A percentile compares a stretch with the other conserved stretches of the same genome.
These are phyloP conservation scores for Picathartes gymnocephalus DNA, from an alignment of 2,113 vertebrate genomes.

Conservation along the genomic window DNA sequence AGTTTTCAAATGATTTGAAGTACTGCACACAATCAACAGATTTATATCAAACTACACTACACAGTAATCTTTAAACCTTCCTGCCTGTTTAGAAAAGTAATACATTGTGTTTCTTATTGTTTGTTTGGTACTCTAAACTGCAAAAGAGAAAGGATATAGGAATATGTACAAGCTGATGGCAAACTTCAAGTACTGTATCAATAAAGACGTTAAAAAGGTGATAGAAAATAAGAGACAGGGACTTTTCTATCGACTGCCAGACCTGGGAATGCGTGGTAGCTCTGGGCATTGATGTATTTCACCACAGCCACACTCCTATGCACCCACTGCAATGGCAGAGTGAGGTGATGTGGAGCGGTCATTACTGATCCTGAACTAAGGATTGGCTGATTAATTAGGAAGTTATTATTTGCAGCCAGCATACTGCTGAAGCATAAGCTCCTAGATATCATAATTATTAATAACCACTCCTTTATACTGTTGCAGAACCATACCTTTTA, in stretches of 20 bases:
- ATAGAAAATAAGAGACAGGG: background rate
- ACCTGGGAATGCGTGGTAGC: background rate
- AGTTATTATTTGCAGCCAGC: conserved; percentile 26
- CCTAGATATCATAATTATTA: background rate
- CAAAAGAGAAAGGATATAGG: background rate
- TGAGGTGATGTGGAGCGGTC: background rate
- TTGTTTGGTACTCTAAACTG: background rate
- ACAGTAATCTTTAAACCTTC: background rate
- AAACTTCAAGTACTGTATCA: background rate
- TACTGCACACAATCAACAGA: background rate
- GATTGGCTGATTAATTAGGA: conserved; percentile 45
- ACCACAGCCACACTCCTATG: background rate
- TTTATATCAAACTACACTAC: background rate
- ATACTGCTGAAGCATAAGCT: conserved; percentile 1
- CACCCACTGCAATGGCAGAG: background rate
- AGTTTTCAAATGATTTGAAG: background rate
- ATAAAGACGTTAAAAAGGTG: background rate
- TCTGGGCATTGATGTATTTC: background rate
- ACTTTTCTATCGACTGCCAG: background rate
- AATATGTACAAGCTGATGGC: background rate
- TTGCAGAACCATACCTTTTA: background rate
- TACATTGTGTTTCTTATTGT: background rate
- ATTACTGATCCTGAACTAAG: conserved; percentile 45
- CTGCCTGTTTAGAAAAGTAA: background rate
- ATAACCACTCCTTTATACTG: background rate